Conservation (phyloP, 2,113 vertebrate species). For the Labeo catla region DNA sequence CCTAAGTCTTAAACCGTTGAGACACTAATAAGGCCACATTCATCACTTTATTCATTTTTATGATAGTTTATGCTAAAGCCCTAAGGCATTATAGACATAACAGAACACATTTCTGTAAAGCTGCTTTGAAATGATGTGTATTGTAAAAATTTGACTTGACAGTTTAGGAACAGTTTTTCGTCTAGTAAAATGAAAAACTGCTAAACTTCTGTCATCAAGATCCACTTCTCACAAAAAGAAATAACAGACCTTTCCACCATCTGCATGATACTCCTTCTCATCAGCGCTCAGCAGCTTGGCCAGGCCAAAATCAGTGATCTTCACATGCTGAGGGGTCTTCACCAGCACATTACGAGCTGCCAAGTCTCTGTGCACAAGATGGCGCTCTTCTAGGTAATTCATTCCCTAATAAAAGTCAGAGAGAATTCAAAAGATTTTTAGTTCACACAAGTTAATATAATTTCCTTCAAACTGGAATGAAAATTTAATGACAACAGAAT, state of each 20-base stretch:
- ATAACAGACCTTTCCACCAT: conserved; percentile 88
- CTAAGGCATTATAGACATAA: background rate
- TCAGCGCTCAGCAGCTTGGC: conserved; percentile 92
- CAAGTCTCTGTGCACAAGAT: conserved; percentile 94
- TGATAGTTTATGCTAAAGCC: background rate
- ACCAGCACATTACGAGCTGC: conserved; percentile 96
- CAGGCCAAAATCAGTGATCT: conserved; percentile 97
- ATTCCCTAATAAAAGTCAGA: conserved; percentile 83
- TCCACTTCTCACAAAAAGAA: background rate
- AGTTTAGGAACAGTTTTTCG: background rate
- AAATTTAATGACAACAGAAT: background rate
- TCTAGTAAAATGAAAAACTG: background rate
- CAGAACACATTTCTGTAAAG: background rate
- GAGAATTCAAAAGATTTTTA: background rate
- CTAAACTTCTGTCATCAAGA: background rate
- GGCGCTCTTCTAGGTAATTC: conserved; percentile 95
- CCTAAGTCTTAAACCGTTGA: background rate
- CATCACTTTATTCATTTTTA: background rate
- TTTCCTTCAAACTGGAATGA: background rate
- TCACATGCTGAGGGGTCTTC: conserved; percentile 95
- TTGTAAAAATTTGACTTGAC: background rate
- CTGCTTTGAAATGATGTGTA: background rate
- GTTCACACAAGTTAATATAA: background rate
- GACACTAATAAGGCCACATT: background rate
- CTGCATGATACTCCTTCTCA: conserved; percentile 95